Base-by-base conservation (phyloP, 2,113 vertebrate species). In the Daphoenositta chrysoptera region DNA sequence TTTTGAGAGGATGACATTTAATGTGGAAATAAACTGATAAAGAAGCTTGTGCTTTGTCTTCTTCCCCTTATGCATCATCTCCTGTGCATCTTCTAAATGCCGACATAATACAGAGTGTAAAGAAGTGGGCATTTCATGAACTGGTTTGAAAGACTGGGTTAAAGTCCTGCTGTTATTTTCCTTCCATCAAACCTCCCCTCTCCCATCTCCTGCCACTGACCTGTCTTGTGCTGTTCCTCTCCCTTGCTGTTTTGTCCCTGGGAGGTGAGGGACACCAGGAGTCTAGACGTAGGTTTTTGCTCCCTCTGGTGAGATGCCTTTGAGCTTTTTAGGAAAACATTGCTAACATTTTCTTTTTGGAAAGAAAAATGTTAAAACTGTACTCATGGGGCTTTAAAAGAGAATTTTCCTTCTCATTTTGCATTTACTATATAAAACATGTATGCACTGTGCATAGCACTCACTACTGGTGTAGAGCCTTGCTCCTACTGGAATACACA, bases 391-490 rank as follows among this genome's bases (percentile, higher is more conserved):
- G 12, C 20, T 86, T 85, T 72, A 28, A 22, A 83, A 77, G 76
- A 87, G 54, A 77, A 53, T 70, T 95, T 94, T 75, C 60, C 51
- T 89, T 54, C 90, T 91, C 23, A 3, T 68, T 93, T 95, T 84
- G 70, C 87, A 76, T 93, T 87, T 95, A 85, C 82, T 89, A 71
- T 83, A 89, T 89, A 84, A 94, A 94, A 89, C 90, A 79, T 87
- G 64, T 40, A 83, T 83, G 54, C 65, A 18, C 51, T 71, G 68
- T 89, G 69, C 87, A 93, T 82, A 93, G 81, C 61, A 45, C 81
- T 91, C 60, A 11, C 65, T 84, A 1, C 33, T 47, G 56, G 47
- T 89, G 65, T 56, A 91, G 70, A 79, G 63, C 48, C 60, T 78
- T 68, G 61, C 39, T 95, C 81, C 73, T 93, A 1, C 81, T 82